Percentiles rank a stretch among this genome's conserved stretches.
Conservation (phyloP, 2,113 vertebrate species). For the Aix galericulata region DNA sequence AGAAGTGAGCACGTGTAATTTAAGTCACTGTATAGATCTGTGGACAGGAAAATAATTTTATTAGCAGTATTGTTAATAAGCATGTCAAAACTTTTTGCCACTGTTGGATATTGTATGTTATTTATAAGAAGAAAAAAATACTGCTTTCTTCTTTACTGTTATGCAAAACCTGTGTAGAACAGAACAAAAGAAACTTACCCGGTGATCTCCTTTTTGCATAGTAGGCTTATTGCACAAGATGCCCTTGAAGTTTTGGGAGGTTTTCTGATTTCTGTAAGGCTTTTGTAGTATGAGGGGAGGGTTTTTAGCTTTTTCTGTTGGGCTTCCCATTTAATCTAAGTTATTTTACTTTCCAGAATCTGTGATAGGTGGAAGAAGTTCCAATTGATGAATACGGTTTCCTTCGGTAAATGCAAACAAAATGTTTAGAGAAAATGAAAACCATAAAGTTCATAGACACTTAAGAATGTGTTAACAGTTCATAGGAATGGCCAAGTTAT, state of each 20-base stretch:
- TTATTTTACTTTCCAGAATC: background rate
- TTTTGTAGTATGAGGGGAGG: background rate
- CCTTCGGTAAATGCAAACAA: background rate
- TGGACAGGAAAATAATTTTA: background rate
- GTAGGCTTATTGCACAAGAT: background rate
- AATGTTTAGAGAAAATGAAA: background rate
- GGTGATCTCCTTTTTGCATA: background rate
- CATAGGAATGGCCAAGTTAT: background rate
- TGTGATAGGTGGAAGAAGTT: background rate
- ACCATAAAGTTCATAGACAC: background rate
- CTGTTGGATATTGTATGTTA: background rate
- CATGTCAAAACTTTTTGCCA: background rate
- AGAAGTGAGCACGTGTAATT: background rate
- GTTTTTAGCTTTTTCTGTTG: background rate
- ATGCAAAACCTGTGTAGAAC: background rate
- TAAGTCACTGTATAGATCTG: background rate
- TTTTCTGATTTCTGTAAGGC: background rate
- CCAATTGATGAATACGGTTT: background rate
- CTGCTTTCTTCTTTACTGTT: background rate
- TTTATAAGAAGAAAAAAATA: background rate
- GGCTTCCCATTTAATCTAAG: background rate
- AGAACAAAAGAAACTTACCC: background rate
- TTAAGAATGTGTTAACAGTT: background rate
- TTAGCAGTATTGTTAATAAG: background rate
- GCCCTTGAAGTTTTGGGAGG: background rate